A percentile compares a stretch with the other conserved stretches of the same genome.
Evolutionary conservation across 1,140 invertebrate genomes (phyloP).

Genomic region (Vollenhovia emeryi): DNA sequence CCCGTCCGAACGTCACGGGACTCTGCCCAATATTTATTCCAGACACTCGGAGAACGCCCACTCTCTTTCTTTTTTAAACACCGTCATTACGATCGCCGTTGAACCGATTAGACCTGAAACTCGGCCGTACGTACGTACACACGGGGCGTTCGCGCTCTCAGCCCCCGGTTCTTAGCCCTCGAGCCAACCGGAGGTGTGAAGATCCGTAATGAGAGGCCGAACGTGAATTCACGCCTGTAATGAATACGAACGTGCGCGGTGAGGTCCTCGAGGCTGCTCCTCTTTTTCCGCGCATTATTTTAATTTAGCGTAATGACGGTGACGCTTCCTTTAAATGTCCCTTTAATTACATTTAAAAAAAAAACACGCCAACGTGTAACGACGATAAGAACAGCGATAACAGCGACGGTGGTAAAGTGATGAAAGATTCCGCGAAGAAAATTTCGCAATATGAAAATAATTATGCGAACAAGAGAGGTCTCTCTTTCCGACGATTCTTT

Average conservation of each 20-base stretch:
- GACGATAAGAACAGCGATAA: not conserved
- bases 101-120: not conserved
- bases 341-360: constrained; percentile 6
- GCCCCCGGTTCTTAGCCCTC: constrained; percentile 1
- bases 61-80: not conserved
- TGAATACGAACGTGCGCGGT: not conserved
- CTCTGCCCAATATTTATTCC: not conserved
- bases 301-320: not conserved
- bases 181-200: constrained; percentile 21
- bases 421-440: not conserved
- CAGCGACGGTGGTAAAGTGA: too few species aligned
- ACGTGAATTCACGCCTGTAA: constrained; percentile 21
- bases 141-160: not conserved
- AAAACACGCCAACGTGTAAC: not conserved
- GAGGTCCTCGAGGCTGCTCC: not conserved
- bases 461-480: not conserved
- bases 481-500: not conserved
- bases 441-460: not conserved
- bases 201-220: constrained; percentile 36
- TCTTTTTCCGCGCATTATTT: not conserved
- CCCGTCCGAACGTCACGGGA: not conserved
- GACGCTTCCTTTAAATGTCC: not conserved
- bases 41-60: not conserved
- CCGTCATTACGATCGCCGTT: not conserved
- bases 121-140: not conserved